Base-by-base conservation (phyloP, 2,888 invertebrate genomes). In the Macrostomum cliftonense region DNA sequence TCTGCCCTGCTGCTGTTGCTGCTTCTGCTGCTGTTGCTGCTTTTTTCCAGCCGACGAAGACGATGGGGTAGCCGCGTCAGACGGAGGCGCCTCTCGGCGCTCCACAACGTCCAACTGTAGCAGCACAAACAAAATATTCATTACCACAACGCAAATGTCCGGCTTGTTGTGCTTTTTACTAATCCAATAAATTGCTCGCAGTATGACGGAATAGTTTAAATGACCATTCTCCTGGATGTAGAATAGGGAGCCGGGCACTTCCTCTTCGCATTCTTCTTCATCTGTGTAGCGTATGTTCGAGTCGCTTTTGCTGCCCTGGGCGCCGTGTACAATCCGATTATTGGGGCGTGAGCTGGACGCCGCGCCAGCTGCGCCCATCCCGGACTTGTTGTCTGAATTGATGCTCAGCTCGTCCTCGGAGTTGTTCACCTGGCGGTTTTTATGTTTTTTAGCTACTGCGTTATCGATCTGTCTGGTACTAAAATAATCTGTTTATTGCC, bases 211-310 rank as follows among this genome's bases (percentile, higher is more conserved):
- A 57, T 85, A 79, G 68, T 91, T 86, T 51, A 97, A 80, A 63
- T 89, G 84, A 0, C 97, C 95, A 59, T 91, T 88, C 60, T 82
- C 81, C 28, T 88, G 91, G 51, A 95, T 91, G 63, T 91, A 97
- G 64, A 82, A 79, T 17, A 80, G 74, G 0, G 93, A 67, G 2
- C 69, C 70, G 1, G 82, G 80, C 52, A 83, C 77, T 62, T 88
- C 88, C 56, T 85, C 83, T 1, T 53, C 55, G 2, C 48, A 44
- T 28, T 47, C 45, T 17, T 54, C 63, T 17, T 60, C 61, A 20
- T 59, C 59, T 17, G 54, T 53, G 39, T 57, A 54, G 54, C 17
- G 17, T 5, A 40, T 17, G 9, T 17, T 17, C 9, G 19, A 40
- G 9, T 17, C 19, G 16, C 40, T 28, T 28, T 28, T 28, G 28